These are phyloP conservation scores for Tor tambroides DNA, from an alignment of 2,113 vertebrate species.

Conservation along the genomic window DNA sequence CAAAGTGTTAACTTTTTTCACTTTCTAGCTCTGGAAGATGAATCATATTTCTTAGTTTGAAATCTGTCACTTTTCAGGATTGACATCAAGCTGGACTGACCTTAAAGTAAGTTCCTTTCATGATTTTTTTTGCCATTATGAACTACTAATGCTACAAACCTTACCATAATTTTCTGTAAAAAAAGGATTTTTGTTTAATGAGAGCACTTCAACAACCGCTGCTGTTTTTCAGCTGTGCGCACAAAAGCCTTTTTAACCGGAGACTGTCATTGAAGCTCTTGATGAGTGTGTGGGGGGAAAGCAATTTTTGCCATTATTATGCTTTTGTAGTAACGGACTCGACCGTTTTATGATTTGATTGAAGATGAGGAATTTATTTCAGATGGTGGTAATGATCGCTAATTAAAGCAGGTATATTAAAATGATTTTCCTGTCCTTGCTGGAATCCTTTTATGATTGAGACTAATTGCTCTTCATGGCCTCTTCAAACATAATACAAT, in stretches of 20 bases:
- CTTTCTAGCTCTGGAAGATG: not conserved
- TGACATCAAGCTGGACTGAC: constrained; percentile 13
- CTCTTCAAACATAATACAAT: constrained; percentile 68
- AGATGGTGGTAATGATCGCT: constrained; percentile 63
- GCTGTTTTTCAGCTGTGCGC: constrained; percentile 4
- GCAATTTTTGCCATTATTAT: constrained; percentile 7
- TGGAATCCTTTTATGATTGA: constrained; percentile 70
- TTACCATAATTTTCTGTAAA: not conserved
- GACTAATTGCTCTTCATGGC: constrained; percentile 71
- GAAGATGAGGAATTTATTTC: constrained; percentile 4
- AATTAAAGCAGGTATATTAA: constrained; percentile 69
- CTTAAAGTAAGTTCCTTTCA: constrained; percentile 40
- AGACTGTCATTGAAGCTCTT: not conserved
- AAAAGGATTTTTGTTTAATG: not conserved
- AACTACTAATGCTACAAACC: not conserved
- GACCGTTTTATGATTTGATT: constrained; percentile 23
- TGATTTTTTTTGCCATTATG: not conserved
- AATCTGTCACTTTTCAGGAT: not conserved
- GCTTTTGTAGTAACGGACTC: not conserved
- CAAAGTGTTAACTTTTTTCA: not conserved
- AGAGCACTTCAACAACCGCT: not conserved
- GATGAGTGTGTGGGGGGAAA: not conserved
- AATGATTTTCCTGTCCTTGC: constrained; percentile 67
- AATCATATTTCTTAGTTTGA: not conserved
- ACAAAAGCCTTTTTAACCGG: not conserved